Conservation (phyloP, 2,113 vertebrate species). For the Cebidichthys violaceus region DNA sequence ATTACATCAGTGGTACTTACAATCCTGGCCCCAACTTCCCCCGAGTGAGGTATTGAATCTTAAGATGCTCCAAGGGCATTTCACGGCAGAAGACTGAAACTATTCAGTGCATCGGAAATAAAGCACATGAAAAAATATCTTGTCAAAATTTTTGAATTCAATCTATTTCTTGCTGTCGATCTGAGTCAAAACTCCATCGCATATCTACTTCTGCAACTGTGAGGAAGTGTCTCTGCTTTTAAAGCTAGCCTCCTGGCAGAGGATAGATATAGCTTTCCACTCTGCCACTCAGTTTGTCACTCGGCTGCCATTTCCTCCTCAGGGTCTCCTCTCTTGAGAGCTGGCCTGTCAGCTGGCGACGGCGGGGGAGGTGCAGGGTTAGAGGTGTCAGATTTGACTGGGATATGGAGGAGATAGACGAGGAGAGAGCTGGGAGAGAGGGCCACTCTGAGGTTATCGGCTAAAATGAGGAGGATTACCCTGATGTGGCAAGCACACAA, state of each 20-base stretch:
- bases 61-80: constrained; percentile 15
- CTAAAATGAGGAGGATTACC: constrained; percentile 47
- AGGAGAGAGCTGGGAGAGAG: constrained; percentile 17
- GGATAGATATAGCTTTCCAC: constrained; percentile 65
- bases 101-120: neutral
- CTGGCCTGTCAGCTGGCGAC: constrained; percentile 62
- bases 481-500: neutral
- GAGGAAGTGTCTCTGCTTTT: constrained; percentile 40
- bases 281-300: constrained; percentile 75
- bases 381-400: constrained; percentile 64
- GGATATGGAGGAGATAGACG: constrained; percentile 42
- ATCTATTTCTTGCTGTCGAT: neutral
- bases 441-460: constrained; percentile 25
- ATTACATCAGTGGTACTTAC: constrained; percentile 34
- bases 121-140: neutral
- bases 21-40: constrained; percentile 18
- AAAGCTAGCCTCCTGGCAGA: constrained; percentile 51
- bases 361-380: constrained; percentile 48
- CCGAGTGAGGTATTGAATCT: constrained; percentile 30
- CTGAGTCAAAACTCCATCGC: constrained; percentile 4
- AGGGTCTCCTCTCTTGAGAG: constrained; percentile 68
- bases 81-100: neutral
- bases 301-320: constrained; percentile 66
- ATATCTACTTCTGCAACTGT: constrained; percentile 18
- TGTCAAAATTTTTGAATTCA: neutral